Percentiles rank a stretch among this genome's conserved stretches.
Evolutionary conservation across 2,888 invertebrate species (phyloP).

Genomic region (Nomada goodeniana): DNA sequence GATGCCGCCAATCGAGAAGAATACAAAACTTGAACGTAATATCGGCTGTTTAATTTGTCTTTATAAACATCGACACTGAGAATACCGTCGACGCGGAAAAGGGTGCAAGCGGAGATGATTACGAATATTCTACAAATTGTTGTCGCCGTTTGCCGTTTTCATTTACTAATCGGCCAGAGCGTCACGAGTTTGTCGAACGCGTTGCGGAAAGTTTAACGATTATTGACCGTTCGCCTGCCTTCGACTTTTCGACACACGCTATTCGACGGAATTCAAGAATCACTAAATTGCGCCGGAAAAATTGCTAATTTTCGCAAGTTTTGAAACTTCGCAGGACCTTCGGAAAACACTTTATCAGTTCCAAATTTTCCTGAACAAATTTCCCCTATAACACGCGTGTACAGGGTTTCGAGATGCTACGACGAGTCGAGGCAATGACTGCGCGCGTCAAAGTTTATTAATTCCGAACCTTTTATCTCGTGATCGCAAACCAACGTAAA

Average conservation of each 20-base stretch:
- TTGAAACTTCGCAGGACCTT: no score
- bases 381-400: not conserved
- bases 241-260: slow-evolving; percentile 9
- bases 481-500: not conserved
- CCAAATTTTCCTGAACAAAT: no score
- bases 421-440: not conserved
- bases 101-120: not conserved
- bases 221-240: not conserved
- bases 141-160: not conserved
- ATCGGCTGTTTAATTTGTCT: slow-evolving; percentile 24
- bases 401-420: not conserved
- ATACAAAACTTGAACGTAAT: slow-evolving; percentile 17
- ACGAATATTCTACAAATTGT: slow-evolving; percentile 21
- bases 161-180: slow-evolving; percentile 27
- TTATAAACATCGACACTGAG: slow-evolving; percentile 14
- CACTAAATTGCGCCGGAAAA: no score
- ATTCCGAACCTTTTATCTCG: not conserved
- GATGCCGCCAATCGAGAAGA: slow-evolving; percentile 31
- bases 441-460: not conserved
- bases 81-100: not conserved
- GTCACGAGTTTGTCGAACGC: not conserved
- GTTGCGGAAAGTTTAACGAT: not conserved
- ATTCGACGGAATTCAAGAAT: no score
- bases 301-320: no score
- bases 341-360: no score